These are phyloP conservation scores for Anoplophora glabripennis DNA, from an alignment of 1,140 invertebrate species.

Conservation along the genomic window DNA sequence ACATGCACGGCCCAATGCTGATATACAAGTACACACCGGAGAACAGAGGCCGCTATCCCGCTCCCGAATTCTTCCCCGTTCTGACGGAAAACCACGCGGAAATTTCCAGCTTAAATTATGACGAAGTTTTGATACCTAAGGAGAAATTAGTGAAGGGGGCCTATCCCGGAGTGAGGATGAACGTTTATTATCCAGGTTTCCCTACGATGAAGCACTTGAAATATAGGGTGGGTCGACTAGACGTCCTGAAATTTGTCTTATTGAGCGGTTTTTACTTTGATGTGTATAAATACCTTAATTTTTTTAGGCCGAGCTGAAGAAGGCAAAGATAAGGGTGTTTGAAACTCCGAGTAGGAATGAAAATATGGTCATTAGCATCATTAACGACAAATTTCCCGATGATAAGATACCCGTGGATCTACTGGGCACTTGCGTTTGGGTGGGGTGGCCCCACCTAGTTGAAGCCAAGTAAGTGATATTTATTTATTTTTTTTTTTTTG, in stretches of 20 bases:
- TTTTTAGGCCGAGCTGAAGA: constrained; percentile 61
- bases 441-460: constrained; percentile 85
- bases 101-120: constrained; percentile 53
- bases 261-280: neutral
- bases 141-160: constrained; percentile 71
- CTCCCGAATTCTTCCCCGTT: constrained; percentile 66
- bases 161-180: constrained; percentile 63
- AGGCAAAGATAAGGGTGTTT: constrained; percentile 82
- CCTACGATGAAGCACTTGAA: constrained; percentile 82
- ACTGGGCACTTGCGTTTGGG: constrained; percentile 72
- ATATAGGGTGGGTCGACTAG: constrained; percentile 60
- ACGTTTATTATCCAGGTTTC: constrained; percentile 84
- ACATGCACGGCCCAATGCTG: constrained; percentile 82
- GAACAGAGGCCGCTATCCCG: constrained; percentile 53
- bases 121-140: constrained; percentile 60
- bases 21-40: constrained; percentile 68
- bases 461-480: constrained; percentile 60
- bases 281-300: neutral
- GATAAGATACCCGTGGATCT: constrained; percentile 57
- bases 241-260: neutral
- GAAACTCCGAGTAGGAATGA: constrained; percentile 74
- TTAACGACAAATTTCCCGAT: constrained; percentile 45
- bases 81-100: constrained; percentile 60
- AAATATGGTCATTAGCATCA: constrained; percentile 75
- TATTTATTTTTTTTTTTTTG: neutral